Evolutionary conservation across 2,113 vertebrate genomes (phyloP).

Genomic region (Chlorodrepanis virens): DNA sequence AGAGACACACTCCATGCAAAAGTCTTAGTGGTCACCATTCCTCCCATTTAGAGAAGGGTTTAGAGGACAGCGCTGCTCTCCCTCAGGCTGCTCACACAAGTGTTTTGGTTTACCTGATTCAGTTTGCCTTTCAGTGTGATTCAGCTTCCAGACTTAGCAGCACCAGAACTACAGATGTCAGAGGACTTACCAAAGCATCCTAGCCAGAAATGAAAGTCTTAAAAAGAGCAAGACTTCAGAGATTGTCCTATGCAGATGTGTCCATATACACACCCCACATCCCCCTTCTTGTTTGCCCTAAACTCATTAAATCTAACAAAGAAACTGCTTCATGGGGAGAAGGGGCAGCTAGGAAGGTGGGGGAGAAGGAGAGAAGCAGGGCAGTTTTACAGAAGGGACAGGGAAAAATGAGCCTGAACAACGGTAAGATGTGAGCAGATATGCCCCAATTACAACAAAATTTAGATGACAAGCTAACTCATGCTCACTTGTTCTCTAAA

Average conservation of each 20-base stretch:
- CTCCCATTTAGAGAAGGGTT: neutral
- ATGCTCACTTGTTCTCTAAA: neutral
- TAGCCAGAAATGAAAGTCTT: neutral
- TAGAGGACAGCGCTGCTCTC: neutral
- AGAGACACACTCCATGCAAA: neutral
- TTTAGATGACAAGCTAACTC: neutral
- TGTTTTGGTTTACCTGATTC: neutral
- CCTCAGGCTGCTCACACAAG: neutral
- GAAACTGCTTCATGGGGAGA: neutral
- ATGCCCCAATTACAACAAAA: neutral
- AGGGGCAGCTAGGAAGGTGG: neutral
- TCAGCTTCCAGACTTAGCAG: neutral
- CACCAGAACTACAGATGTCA: neutral
- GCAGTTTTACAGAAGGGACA: neutral
- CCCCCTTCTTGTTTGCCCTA: neutral
- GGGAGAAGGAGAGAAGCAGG: neutral
- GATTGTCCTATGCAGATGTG: neutral
- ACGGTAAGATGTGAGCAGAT: neutral
- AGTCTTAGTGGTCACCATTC: neutral
- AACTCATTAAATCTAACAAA: neutral
- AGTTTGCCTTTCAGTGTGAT: neutral
- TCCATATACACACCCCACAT: neutral
- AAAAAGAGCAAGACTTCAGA: neutral
- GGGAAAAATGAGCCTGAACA: neutral
- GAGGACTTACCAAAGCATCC: neutral